A percentile compares a stretch with the other conserved stretches of the same genome.
These are phyloP conservation scores for Agonum fuliginosum DNA, from an alignment of 2,888 invertebrate genomes.

Conservation along the genomic window DNA sequence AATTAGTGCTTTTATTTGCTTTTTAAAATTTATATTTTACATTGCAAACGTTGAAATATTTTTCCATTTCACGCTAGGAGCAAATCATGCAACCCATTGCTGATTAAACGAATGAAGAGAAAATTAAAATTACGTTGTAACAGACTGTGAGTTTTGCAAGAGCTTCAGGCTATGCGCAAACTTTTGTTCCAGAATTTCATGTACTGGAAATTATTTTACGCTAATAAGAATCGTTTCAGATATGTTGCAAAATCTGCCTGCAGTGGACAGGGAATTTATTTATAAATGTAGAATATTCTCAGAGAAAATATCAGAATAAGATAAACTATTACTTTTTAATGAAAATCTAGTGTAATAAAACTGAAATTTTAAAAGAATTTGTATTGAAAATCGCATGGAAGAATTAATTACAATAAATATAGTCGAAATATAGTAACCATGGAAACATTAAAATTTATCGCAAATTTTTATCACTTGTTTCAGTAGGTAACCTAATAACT, in stretches of 20 bases:
- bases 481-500: too few species aligned
- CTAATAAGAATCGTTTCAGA: conserved; percentile 47
- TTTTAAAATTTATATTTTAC: not conserved
- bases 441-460: too few species aligned
- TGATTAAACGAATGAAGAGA: conserved; percentile 48
- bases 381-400: too few species aligned
- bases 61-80: conserved; percentile 7
- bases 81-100: conserved; percentile 8
- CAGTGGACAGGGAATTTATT: too few species aligned
- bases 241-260: not conserved
- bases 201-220: conserved; percentile 51
- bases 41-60: conserved; percentile 10
- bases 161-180: conserved; percentile 23
- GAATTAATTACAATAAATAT: too few species aligned
- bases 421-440: too few species aligned
- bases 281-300: too few species aligned
- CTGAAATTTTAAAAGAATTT: too few species aligned
- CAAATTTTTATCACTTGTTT: too few species aligned
- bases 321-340: too few species aligned
- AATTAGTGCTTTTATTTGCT: conserved; percentile 7
- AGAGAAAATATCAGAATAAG: too few species aligned
- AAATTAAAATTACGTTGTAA: conserved; percentile 46
- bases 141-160: not conserved
- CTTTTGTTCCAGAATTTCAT: conserved; percentile 45
- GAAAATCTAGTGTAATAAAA: too few species aligned